Evolutionary conservation across 1,140 invertebrate genomes (phyloP), one percentile per base, ranked within the genome.

Genomic region (Campoletis sonorensis): DNA sequence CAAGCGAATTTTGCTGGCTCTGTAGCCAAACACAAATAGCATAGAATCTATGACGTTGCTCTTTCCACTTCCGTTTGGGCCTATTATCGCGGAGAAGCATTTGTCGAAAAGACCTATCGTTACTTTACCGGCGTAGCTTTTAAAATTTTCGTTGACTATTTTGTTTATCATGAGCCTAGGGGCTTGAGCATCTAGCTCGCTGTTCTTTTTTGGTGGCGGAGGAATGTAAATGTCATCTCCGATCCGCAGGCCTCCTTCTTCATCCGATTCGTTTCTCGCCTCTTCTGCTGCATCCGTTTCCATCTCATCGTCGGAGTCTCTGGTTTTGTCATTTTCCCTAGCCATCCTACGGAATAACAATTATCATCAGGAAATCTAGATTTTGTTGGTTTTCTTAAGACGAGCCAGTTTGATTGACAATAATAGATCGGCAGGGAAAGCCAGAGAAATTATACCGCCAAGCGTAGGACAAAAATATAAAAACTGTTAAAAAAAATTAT

Each of bases 41-140:
- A 99, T 97, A 0, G 99, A 98, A 92, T 99, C 99, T 86, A 99
- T 99, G 0, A 99, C 98, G 92, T 99, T 99, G 83, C 98, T 99
- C 89, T 99, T 99, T 0, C 99, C 99, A 93, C 98, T 99, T n/a
- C 99, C 99, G 93, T 99, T 99, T 0, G 99, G 99, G 0, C 99
- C 99, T 88, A 99, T 96, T 84, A 99, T 99, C 15, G 98, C 95
- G 26, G 98, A 98, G 87, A 99, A 99, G 92, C 96, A 97, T 96
- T 97, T 96, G 88, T 97, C 96, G 92, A 98, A 98, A 2, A 96
- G 96, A 0, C 97, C 97, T 79, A 98, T 91, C 16, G 93, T 91
- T 88, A 96, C 94, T 68, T 94, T 93, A 0, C 97, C 97, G 81
- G 96, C 98, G 90, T 99, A 99, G 88, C 98, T 99, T 93, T 99